These are phyloP conservation scores for Strigamia crassipes DNA, from an alignment of 2,888 invertebrate species.

Conservation along the genomic window DNA sequence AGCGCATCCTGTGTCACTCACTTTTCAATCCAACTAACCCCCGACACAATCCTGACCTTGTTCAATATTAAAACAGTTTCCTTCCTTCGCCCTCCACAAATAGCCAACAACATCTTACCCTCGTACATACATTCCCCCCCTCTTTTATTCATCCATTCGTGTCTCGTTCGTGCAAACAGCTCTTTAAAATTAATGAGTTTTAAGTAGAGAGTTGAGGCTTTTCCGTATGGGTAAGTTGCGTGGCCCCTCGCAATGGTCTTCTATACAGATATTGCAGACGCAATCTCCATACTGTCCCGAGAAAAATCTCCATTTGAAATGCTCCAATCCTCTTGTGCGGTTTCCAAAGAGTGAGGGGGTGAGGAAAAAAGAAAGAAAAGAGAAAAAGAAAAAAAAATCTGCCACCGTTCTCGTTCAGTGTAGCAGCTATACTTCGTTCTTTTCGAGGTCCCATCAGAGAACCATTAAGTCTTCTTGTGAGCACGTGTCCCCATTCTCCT, in stretches of 20 bases:
- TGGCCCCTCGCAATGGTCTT: not conserved
- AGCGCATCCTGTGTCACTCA: constrained; percentile 39
- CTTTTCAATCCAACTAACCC: constrained; percentile 7
- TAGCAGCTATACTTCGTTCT: constrained; percentile 24
- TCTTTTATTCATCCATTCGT: not conserved
- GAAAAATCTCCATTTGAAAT: constrained; percentile 23
- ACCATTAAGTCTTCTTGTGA: constrained; percentile 32
- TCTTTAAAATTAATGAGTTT: constrained; percentile 40
- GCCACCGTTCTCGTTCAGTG: not conserved
- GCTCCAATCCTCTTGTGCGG: constrained; percentile 42
- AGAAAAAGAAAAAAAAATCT: not conserved
- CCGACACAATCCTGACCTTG: not conserved
- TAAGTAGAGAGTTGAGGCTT: constrained; percentile 17
- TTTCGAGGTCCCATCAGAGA: constrained; percentile 35
- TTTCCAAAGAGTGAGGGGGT: constrained; percentile 19
- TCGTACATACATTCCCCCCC: not conserved
- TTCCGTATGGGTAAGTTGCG: not conserved
- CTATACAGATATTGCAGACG: not conserved
- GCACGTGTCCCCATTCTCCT: constrained; percentile 42
- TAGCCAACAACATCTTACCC: not conserved
- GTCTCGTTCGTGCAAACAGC: not conserved
- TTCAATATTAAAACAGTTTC: constrained; percentile 23
- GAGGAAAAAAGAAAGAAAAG: not conserved
- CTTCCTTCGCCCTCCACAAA: not conserved
- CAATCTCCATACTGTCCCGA: constrained; percentile 40